Evolutionary conservation across 2,797 vertebrate species (phyloP).

Genomic region (Acridotheres tristis): DNA sequence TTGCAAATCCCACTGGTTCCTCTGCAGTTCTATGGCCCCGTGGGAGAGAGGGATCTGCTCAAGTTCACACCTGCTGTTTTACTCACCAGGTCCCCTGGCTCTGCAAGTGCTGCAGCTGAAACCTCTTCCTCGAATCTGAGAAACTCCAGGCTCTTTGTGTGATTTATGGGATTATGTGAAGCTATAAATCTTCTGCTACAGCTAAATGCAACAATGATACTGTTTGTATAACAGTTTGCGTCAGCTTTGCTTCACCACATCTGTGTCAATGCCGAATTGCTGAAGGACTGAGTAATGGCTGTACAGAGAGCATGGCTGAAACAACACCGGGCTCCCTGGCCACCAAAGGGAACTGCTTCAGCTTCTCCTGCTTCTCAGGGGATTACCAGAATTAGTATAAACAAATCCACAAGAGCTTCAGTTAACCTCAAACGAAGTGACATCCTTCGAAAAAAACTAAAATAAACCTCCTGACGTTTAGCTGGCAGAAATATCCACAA

Average conservation of each 20-base stretch:
- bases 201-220: neutral
- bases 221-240: slow-evolving; percentile 16
- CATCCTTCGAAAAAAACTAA: neutral
- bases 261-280: neutral
- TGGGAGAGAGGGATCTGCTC: neutral
- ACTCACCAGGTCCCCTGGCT: neutral
- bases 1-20: rapidly evolving
- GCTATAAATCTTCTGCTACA: slow-evolving; percentile 14
- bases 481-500: neutral
- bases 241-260: slow-evolving; percentile 14
- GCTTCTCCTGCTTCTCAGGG: neutral
- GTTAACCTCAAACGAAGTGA: neutral
- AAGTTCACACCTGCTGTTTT: neutral
- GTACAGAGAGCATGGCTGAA: neutral
- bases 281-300: neutral
- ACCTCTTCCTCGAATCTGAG: neutral
- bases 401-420: neutral
- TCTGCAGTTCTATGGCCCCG: rapidly evolving
- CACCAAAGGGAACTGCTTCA: neutral
- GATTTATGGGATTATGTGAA: neutral
- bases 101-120: neutral
- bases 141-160: slow-evolving; percentile 4
- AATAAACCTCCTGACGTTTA: rapidly evolving
- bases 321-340: neutral
- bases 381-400: neutral